phyloP scores from a whole-genome alignment of 2,888 invertebrate species.

The Polyommatus icarus region DNA sequence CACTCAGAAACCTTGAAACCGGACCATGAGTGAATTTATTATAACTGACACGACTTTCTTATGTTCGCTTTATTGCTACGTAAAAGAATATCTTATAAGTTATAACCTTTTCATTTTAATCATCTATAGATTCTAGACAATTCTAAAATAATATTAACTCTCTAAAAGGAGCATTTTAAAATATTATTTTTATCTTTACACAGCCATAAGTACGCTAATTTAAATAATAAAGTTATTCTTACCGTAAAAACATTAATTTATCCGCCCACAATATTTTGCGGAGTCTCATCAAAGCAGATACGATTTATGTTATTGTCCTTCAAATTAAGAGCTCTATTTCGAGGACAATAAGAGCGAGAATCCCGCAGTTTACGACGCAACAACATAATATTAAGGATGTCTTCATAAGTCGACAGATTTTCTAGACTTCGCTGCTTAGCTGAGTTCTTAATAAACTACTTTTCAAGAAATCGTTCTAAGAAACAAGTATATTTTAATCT shows the following conservation, averaged over 20 bases:
- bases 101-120: neutral
- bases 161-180: neutral
- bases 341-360: neutral
- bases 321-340: neutral
- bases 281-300: neutral
- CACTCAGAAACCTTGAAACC: neutral
- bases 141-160: neutral
- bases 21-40: neutral
- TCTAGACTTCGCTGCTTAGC: conserved; percentile 18
- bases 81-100: neutral
- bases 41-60: neutral
- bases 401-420: conserved; percentile 22
- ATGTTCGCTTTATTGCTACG: neutral
- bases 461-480: conserved; percentile 21
- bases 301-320: neutral
- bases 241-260: neutral
- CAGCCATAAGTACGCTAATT: neutral
- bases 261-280: neutral
- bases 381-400: conserved; percentile 25
- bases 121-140: too few relatives aligned
- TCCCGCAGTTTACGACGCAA: neutral
- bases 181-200: neutral
- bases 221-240: neutral
- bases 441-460: conserved; percentile 28
- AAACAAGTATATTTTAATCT: conserved; percentile 19